Conservation (phyloP, 1,140 invertebrate genomes). For the Metaphire vulgaris region DNA sequence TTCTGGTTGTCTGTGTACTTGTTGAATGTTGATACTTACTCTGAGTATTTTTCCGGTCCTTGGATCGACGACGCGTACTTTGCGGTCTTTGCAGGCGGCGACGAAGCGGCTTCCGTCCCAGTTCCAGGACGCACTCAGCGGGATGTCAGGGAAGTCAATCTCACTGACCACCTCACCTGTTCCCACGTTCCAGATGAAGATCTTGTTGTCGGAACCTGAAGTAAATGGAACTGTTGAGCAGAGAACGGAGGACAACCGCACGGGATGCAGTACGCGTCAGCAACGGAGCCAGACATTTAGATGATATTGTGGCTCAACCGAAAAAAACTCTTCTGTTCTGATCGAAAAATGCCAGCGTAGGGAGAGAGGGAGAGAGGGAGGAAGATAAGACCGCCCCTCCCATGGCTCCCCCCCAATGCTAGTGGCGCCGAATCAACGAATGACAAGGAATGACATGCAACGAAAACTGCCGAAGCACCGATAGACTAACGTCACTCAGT, state of each 20-base stretch:
- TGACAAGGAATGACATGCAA: too few species aligned
- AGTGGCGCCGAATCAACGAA: too few species aligned
- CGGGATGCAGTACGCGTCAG: background rate
- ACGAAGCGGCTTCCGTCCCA: constrained; percentile 46
- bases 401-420: too few species aligned
- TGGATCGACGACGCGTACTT: constrained; percentile 44
- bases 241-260: background rate
- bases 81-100: constrained; percentile 51
- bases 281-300: background rate
- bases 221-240: background rate
- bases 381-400: too few species aligned
- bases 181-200: constrained; percentile 50
- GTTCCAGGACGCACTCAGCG: constrained; percentile 47
- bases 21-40: too few species aligned
- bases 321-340: too few species aligned
- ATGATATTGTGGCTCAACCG: too few species aligned
- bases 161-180: constrained; percentile 42
- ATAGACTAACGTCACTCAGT: too few species aligned
- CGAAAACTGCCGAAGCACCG: too few species aligned
- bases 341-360: too few species aligned
- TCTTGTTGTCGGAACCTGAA: constrained; percentile 41
- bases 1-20: too few species aligned
- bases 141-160: constrained; percentile 44
- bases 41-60: constrained; percentile 42
- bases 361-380: background rate